These are phyloP conservation scores for Sarotherodon lohbergeri DNA, from an alignment of 2,113 vertebrate genomes.

Conservation along the genomic window DNA sequence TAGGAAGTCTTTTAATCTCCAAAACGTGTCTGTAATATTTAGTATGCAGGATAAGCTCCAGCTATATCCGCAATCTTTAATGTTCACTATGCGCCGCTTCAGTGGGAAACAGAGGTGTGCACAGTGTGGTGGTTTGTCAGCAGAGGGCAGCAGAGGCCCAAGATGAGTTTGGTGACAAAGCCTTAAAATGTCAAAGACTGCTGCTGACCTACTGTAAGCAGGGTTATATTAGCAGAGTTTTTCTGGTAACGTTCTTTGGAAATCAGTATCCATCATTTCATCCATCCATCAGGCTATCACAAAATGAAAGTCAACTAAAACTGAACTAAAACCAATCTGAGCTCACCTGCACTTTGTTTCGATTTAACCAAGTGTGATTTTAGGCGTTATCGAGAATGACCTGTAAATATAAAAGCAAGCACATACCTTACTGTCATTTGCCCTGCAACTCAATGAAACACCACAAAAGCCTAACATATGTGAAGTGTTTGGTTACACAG, in stretches of 20 bases:
- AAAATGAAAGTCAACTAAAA: neutral
- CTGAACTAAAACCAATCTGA: neutral
- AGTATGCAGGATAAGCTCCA: too few species aligned
- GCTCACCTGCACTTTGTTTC: neutral
- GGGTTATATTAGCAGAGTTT: neutral
- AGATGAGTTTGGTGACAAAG: neutral
- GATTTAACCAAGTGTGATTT: neutral
- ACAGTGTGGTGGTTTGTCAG: neutral
- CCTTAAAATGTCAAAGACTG: neutral
- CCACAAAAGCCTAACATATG: neutral
- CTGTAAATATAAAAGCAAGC: neutral
- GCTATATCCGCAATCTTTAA: neutral
- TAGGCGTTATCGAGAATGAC: neutral
- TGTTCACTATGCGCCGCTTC: neutral
- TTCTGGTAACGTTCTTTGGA: neutral
- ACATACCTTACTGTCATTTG: neutral
- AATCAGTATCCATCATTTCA: neutral
- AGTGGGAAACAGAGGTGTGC: neutral
- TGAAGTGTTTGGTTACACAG: neutral
- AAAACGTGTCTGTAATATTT: too few species aligned
- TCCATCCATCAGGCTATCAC: neutral
- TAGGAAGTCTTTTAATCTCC: too few species aligned
- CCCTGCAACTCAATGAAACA: neutral
- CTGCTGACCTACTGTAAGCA: neutral
- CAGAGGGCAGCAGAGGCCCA: constrained; percentile 35